Evolutionary conservation across 2,113 vertebrate species (phyloP).

Genomic region (Podiceps cristatus): DNA sequence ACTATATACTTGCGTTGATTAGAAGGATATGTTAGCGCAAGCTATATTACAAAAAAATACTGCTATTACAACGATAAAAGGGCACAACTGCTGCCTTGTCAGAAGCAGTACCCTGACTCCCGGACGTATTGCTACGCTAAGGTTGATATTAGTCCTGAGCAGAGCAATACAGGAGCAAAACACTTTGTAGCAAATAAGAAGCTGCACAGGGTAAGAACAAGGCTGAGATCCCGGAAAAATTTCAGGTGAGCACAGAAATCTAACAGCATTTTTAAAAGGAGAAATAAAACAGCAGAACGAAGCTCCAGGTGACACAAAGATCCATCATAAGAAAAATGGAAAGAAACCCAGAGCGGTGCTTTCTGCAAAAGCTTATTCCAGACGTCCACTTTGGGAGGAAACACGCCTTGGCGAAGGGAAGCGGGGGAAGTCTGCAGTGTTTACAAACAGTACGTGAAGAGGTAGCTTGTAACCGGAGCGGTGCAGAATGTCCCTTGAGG

Average conservation of each 20-base stretch:
- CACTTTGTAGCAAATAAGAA: not conserved
- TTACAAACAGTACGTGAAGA: slow-evolving; percentile 31
- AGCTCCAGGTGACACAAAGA: not conserved
- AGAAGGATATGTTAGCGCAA: not conserved
- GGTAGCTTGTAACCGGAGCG: not conserved
- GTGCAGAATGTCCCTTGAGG: not conserved
- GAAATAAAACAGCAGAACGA: not conserved
- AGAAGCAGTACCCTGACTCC: not conserved
- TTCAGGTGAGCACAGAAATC: rapidly evolving
- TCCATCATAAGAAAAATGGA: not conserved
- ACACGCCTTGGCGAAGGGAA: not conserved
- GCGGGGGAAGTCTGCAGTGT: not conserved
- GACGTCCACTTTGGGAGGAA: not conserved
- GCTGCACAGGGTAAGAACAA: not conserved
- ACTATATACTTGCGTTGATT: not conserved
- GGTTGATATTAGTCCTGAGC: not conserved
- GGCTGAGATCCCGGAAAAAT: not conserved
- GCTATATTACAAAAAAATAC: not conserved
- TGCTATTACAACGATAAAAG: not conserved
- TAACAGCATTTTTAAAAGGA: not conserved
- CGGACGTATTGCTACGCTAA: rapidly evolving
- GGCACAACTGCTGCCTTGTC: not conserved
- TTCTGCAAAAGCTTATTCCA: not conserved
- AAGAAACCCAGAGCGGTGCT: not conserved
- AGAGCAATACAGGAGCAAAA: not conserved